A percentile compares a stretch with the other conserved stretches of the same genome.
Conservation (phyloP, 2,888 invertebrate species). For the Sipha maydis region DNA sequence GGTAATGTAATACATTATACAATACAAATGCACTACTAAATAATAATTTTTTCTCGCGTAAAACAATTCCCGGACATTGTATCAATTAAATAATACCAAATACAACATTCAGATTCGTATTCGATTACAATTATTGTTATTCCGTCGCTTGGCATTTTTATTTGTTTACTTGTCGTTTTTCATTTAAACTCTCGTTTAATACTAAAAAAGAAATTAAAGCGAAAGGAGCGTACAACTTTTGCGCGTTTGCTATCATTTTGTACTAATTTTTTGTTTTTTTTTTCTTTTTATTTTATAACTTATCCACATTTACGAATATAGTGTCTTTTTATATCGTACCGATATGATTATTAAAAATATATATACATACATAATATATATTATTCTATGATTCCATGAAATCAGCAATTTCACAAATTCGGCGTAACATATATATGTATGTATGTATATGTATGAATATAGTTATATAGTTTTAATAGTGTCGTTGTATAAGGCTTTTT, state of each 20-base stretch:
- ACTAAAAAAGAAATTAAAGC: not conserved
- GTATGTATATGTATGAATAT: not conserved
- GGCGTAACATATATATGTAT: not conserved
- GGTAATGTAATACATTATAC: not conserved
- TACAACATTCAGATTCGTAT: not conserved
- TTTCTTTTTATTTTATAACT: not conserved
- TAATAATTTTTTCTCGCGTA: slow-evolving; percentile 23
- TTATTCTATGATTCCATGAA: too few species aligned
- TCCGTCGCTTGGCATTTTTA: slow-evolving; percentile 27
- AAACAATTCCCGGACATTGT: slow-evolving; percentile 17
- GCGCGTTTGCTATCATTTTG: not conserved
- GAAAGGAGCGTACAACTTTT: not conserved
- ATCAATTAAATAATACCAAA: not conserved
- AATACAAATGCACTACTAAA: not conserved
- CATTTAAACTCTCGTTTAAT: not conserved
- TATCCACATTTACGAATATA: not conserved
- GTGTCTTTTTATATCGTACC: not conserved
- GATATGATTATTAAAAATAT: not conserved
- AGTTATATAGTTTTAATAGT: slow-evolving; percentile 20
- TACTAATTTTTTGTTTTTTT: slow-evolving; percentile 19
- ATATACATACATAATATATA: not conserved
- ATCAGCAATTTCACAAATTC: too few species aligned
- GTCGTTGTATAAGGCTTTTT: slow-evolving; percentile 19
- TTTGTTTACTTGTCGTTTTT: not conserved
- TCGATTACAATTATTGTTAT: not conserved